These are phyloP conservation scores for Drosophila lowei DNA, from an alignment of 1,140 invertebrate genomes.

Conservation along the genomic window DNA sequence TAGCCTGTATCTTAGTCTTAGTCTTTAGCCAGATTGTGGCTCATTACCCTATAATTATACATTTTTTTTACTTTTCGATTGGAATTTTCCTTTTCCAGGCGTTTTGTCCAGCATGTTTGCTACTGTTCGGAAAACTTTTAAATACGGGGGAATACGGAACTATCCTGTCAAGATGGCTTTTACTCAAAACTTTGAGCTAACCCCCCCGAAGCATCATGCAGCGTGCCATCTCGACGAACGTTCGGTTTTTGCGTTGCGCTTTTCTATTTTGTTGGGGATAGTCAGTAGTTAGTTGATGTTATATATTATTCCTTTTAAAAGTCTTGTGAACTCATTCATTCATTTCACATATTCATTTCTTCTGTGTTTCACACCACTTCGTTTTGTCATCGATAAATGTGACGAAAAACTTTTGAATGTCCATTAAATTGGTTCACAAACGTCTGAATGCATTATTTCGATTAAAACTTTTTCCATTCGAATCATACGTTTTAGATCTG, in stretches of 20 bases:
- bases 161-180: slow-evolving; percentile 18
- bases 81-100: background rate
- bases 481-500: slow-evolving; percentile 3
- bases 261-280: slow-evolving; percentile 41
- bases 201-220: slow-evolving; percentile 46
- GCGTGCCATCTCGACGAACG: slow-evolving; percentile 69
- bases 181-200: slow-evolving; percentile 39
- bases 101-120: background rate
- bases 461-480: slow-evolving; percentile 7
- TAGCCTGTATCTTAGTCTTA: no score
- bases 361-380: background rate
- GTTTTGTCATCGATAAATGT: background rate
- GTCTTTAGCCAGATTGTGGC: background rate
- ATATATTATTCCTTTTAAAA: slow-evolving; percentile 74
- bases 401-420: slow-evolving; percentile 1
- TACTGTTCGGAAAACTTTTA: background rate
- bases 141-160: no score
- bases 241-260: slow-evolving; percentile 62
- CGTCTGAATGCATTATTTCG: slow-evolving; percentile 34
- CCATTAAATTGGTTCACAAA: background rate
- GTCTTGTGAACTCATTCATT: background rate
- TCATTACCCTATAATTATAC: background rate
- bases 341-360: no score
- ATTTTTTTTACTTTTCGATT: background rate
- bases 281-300: slow-evolving; percentile 65